Conservation (phyloP, 2,888 invertebrate genomes). For the Torymus aiolomorphi region DNA sequence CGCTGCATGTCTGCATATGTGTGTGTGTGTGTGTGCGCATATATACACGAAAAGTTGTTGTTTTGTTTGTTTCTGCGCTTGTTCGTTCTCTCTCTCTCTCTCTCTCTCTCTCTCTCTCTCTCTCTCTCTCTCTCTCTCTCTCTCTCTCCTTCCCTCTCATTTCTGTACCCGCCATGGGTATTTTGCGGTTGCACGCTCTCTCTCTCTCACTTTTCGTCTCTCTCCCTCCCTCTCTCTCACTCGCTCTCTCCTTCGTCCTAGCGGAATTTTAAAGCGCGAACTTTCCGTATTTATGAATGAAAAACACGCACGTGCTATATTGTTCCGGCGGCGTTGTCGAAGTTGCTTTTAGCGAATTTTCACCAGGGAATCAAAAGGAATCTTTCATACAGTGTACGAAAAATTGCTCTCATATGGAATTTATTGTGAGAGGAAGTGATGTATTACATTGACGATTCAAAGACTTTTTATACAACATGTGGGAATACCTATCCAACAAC, state of each 20-base stretch:
- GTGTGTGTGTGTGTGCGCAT: background rate
- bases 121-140: background rate
- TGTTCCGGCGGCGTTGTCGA: no score
- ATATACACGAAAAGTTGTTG: background rate
- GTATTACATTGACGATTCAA: no score
- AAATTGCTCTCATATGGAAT: no score
- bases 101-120: background rate
- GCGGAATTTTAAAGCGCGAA: background rate
- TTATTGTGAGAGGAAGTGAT: no score
- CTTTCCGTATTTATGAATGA: conserved; percentile 1
- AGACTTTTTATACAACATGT: no score
- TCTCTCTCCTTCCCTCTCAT: background rate
- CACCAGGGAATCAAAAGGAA: no score
- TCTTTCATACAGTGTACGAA: background rate
- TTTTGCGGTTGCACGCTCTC: no score
- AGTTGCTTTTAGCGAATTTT: no score
- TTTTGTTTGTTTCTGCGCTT: background rate
- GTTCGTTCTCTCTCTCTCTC: background rate
- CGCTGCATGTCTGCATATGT: background rate
- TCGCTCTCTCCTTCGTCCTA: background rate
- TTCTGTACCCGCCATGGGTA: no score
- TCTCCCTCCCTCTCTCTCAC: background rate
- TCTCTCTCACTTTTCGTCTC: background rate
- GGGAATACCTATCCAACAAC: no score
- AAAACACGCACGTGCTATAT: no score